Evolutionary conservation across 1,140 invertebrate genomes (phyloP), one percentile per base, ranked within the genome.

Genomic region (Anadara kagoshimensis): DNA sequence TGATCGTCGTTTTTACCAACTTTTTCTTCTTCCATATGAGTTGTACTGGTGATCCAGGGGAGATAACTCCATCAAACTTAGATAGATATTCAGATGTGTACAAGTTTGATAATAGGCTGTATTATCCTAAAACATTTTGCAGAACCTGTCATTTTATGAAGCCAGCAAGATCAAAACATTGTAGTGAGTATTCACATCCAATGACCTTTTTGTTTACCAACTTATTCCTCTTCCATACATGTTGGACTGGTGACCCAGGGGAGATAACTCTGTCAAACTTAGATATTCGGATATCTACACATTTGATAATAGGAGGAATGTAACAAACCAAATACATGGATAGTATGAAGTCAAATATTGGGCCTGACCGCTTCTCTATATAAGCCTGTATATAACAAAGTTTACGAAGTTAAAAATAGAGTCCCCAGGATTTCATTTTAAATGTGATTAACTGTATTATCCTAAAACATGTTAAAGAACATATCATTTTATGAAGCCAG

Each of bases 111-210:
- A 73, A 74, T 14, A 59, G 76, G 11, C 49, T 86, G 45, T 87
- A 83, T 78, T 72, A 80, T 59, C 54, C 62, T 8, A 79, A 76
- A 18, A 59, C 29, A 14, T 65, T 64, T 36, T 87, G 86, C 62
- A 61, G 57, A 12, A 87, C 86, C 0, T 87, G 86, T 72, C 70
- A 81, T n/a, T 45, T 83, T 24, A 54, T 63, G 10, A 86, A 86
- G 69, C 86, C 85, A 62, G 78, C 84, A 16, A 69, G 86, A 56
- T 86, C 85, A 20, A 87, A 87, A 75, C 86, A 87, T 68, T 87
- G 86, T 57, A 81, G 86, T 87, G 80, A 86, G 86, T 84, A 41
- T 20, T n/a, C n/a, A n/a, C n/a, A n/a, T 26, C 84, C 85, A 0
- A 72, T 86, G 45, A 18, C 80, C 5, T 64, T 80, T 36, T 59